Conservation (phyloP, 2,888 invertebrate genomes). For the Thera obeliscata region DNA sequence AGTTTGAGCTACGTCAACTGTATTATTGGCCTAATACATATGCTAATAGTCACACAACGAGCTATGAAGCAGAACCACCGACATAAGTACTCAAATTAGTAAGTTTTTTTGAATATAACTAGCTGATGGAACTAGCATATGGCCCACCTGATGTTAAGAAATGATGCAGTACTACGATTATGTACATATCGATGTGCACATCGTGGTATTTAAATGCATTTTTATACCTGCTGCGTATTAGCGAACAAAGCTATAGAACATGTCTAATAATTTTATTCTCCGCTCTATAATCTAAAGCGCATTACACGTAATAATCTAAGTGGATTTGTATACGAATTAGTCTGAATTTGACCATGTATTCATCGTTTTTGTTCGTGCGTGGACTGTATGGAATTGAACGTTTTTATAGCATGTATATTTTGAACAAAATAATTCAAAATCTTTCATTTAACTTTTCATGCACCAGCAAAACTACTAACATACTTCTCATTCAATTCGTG, state of each 20-base stretch:
- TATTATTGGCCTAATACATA: too few relatives aligned
- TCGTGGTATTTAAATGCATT: too few relatives aligned
- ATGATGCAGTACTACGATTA: too few relatives aligned
- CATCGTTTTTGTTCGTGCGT: slow-evolving; percentile 50
- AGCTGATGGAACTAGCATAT: too few relatives aligned
- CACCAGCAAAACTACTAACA: not conserved
- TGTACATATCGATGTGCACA: too few relatives aligned
- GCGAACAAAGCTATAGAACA: slow-evolving; percentile 66
- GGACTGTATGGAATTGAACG: slow-evolving; percentile 47
- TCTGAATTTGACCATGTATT: slow-evolving; percentile 55
- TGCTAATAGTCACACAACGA: too few relatives aligned
- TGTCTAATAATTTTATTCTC: slow-evolving; percentile 69
- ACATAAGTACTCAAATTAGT: too few relatives aligned
- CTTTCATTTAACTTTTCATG: not conserved
- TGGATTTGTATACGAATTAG: slow-evolving; percentile 61
- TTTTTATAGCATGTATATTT: slow-evolving; percentile 17
- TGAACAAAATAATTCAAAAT: too few relatives aligned
- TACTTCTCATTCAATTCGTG: slow-evolving; percentile 1
- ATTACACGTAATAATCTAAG: slow-evolving; percentile 65
- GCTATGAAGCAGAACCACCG: too few relatives aligned
- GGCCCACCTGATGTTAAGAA: too few relatives aligned
- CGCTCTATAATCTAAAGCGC: slow-evolving; percentile 70
- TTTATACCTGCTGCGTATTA: slow-evolving; percentile 50
- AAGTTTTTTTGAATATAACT: too few relatives aligned
- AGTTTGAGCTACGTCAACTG: too few relatives aligned